Evolutionary conservation across 2,888 invertebrate species (phyloP).

Genomic region (Drosophila paracracens): DNA sequence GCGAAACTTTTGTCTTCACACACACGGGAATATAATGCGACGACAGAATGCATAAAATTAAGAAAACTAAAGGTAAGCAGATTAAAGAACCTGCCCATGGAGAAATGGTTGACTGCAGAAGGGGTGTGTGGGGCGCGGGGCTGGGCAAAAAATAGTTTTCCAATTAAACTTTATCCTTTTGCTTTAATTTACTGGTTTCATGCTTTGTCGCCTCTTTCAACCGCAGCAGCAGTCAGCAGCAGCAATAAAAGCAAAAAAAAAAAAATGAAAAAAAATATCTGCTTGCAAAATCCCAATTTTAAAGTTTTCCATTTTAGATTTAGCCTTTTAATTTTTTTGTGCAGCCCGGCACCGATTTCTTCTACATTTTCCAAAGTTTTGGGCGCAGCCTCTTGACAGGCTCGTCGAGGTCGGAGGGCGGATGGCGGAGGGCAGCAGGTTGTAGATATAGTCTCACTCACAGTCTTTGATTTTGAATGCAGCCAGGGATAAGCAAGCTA

Average conservation of each 20-base stretch:
- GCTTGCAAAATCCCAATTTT: conserved; percentile 69
- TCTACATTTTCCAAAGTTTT: conserved; percentile 45
- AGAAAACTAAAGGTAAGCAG: conserved; percentile 81
- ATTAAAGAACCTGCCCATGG: conserved; percentile 63
- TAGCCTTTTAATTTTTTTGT: conserved; percentile 51
- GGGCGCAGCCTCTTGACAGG: conserved; percentile 26
- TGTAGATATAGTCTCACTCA: conserved; percentile 10
- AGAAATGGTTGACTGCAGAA: conserved; percentile 3
- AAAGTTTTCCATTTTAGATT: conserved; percentile 72
- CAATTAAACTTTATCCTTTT: conserved; percentile 85
- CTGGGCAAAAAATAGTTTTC: conserved; percentile 83
- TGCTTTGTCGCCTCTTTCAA: conserved; percentile 85
- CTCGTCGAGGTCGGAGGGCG: background rate
- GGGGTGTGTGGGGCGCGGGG: background rate
- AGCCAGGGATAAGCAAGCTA: conserved; percentile 38
- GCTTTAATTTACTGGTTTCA: conserved; percentile 85
- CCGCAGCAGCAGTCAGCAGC: conserved; percentile 69
- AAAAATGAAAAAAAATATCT: conserved; percentile 43
- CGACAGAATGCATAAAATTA: conserved; percentile 77
- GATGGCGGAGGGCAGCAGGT: conserved; percentile 2
- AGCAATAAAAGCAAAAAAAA: conserved; percentile 34
- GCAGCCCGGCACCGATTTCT: conserved; percentile 56
- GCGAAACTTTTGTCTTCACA: conserved; percentile 76
- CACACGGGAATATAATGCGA: conserved; percentile 72
- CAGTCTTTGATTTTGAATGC: conserved; percentile 58